A percentile compares a stretch with the other conserved stretches of the same genome.
These are phyloP conservation scores for Pyrocephalus nanus DNA, from an alignment of 2,797 vertebrate genomes.

Conservation along the genomic window DNA sequence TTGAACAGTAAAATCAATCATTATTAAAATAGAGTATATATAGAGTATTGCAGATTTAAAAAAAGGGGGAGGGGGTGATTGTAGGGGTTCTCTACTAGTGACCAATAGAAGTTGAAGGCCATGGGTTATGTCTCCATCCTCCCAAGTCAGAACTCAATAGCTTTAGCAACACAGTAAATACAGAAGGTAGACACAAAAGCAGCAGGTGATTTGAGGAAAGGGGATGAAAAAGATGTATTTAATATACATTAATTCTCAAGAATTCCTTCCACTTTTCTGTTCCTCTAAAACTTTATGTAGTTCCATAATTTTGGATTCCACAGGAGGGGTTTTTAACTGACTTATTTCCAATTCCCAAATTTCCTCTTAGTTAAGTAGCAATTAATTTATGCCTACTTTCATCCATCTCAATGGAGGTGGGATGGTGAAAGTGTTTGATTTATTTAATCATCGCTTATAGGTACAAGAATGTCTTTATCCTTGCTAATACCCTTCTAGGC, in stretches of 20 bases:
- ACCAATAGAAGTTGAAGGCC: background rate
- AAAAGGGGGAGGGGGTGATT: fast-evolving
- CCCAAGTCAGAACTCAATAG: background rate
- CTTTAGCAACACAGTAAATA: background rate
- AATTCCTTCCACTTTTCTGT: background rate
- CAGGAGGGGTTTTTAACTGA: background rate
- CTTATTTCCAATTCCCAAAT: background rate
- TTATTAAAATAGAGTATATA: background rate
- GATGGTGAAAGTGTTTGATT: background rate
- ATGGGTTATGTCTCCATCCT: fast-evolving
- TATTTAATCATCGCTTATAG: background rate
- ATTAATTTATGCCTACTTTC: background rate
- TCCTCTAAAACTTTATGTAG: background rate
- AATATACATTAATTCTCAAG: background rate
- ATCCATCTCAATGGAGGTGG: background rate
- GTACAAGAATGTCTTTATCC: background rate
- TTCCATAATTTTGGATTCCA: background rate
- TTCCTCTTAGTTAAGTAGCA: background rate
- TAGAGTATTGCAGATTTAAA: background rate
- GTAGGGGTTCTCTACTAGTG: background rate
- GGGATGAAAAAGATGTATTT: background rate
- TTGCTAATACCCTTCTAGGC: background rate
- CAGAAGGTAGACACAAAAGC: background rate
- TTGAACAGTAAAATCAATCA: background rate
- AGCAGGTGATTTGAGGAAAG: background rate